Evolutionary conservation across 2,113 vertebrate genomes (phyloP).

Genomic region (Zootoca vivipara): DNA sequence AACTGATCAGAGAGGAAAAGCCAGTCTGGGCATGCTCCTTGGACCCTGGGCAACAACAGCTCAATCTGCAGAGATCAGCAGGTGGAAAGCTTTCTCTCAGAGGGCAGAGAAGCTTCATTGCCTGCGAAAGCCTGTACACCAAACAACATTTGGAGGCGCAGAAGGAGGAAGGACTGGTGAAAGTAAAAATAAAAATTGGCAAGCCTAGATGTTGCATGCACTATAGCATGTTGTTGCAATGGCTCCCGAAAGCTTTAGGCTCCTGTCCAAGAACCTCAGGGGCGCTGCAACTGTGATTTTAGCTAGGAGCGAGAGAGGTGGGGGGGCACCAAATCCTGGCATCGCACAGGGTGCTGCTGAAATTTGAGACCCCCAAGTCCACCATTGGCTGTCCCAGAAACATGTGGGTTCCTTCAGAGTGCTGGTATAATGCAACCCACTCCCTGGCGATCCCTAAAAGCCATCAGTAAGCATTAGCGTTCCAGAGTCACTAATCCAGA

Average conservation of each 20-base stretch:
- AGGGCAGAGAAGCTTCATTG: background rate
- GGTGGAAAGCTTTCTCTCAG: background rate
- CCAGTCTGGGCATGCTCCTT: background rate
- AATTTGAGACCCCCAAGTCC: too few species aligned
- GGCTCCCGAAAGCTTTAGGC: background rate
- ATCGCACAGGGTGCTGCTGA: too few species aligned
- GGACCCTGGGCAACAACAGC: background rate
- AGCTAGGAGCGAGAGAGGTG: too few species aligned
- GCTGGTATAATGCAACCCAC: background rate
- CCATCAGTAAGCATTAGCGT: too few species aligned
- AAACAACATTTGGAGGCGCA: background rate
- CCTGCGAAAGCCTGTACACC: background rate
- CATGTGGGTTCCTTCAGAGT: background rate
- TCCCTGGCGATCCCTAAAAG: background rate
- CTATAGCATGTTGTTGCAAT: background rate
- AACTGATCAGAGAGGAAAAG: background rate
- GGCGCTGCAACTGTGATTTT: too few species aligned
- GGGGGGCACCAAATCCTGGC: too few species aligned
- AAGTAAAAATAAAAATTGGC: background rate
- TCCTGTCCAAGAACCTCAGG: background rate
- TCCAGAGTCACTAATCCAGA: background rate
- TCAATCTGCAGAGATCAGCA: background rate
- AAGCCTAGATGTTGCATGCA: background rate
- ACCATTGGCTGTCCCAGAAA: background rate
- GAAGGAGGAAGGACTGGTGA: background rate